A percentile compares a stretch with the other conserved stretches of the same genome.
These are phyloP conservation scores for Drosophila quasianomalipes DNA, from an alignment of 2,888 invertebrate species.

Conservation along the genomic window DNA sequence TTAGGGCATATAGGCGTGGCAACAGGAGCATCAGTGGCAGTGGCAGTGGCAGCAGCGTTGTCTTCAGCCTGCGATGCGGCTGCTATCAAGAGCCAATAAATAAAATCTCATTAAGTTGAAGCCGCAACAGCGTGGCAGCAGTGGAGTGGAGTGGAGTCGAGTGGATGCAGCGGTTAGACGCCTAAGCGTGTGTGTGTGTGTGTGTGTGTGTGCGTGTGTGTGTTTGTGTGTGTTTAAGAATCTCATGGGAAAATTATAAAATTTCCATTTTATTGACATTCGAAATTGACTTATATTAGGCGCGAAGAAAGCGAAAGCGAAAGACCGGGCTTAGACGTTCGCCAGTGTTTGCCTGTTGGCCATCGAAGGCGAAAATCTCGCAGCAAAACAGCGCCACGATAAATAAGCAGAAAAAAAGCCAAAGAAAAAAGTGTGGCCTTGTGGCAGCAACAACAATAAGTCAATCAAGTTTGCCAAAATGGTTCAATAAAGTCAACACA, in stretches of 20 bases:
- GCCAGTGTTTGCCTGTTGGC: constrained; percentile 38
- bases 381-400: constrained; percentile 31
- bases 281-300: constrained; percentile 73
- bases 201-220: constrained; percentile 3
- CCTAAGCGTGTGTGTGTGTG: neutral
- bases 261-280: constrained; percentile 80
- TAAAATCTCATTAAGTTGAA: constrained; percentile 74
- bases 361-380: constrained; percentile 20
- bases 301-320: constrained; percentile 32
- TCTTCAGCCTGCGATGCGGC: constrained; percentile 25
- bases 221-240: constrained; percentile 20
- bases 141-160: constrained; percentile 33
- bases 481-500: constrained; percentile 78
- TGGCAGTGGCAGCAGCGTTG: constrained; percentile 11
- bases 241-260: constrained; percentile 70
- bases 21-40: neutral
- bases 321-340: constrained; percentile 65
- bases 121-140: constrained; percentile 41
- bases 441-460: constrained; percentile 54
- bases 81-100: constrained; percentile 73
- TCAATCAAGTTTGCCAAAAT: constrained; percentile 76
- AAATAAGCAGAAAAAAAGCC: constrained; percentile 38
- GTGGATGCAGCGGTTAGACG: constrained; percentile 10
- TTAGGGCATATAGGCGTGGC: constrained; percentile 13
- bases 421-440: constrained; percentile 18